Evolutionary conservation across 2,113 vertebrate genomes (phyloP).

Genomic region (Emydocephalus ijimae): DNA sequence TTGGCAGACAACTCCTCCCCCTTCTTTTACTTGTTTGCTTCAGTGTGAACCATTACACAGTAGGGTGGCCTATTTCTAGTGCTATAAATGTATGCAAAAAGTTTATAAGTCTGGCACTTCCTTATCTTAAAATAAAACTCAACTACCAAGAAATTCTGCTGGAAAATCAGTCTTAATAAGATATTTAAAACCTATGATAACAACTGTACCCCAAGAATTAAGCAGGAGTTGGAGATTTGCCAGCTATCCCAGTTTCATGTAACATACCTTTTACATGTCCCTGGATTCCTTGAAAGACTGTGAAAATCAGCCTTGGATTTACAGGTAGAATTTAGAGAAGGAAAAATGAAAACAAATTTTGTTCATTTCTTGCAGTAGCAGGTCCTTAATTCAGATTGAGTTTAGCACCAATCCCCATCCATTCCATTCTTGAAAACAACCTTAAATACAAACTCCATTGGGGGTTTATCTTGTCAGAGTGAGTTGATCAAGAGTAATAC

Average conservation of each 20-base stretch:
- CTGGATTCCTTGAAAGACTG: not conserved
- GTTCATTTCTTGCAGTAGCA: not conserved
- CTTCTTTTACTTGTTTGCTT: not conserved
- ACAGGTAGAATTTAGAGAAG: not conserved
- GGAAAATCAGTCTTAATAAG: not conserved
- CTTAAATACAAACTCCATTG: slow-evolving; percentile 3
- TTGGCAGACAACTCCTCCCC: slow-evolving; percentile 11
- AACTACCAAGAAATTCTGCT: not conserved
- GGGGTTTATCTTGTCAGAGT: slow-evolving; percentile 4
- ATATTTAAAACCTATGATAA: not conserved
- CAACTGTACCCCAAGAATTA: not conserved
- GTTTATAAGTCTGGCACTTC: not conserved
- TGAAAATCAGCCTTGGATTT: not conserved
- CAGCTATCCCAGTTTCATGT: not conserved
- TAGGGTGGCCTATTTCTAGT: slow-evolving; percentile 4
- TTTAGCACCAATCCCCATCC: not conserved
- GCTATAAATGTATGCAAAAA: not conserved
- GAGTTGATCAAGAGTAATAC: slow-evolving; percentile 24
- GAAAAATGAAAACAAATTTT: not conserved
- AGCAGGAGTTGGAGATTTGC: not conserved
- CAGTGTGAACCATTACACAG: slow-evolving; percentile 14
- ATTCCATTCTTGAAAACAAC: not conserved
- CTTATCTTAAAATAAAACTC: not conserved
- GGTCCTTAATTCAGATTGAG: not conserved
- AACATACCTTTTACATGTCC: not conserved